These are phyloP conservation scores for Zeus faber DNA, from an alignment of 2,113 vertebrate species.

Conservation along the genomic window DNA sequence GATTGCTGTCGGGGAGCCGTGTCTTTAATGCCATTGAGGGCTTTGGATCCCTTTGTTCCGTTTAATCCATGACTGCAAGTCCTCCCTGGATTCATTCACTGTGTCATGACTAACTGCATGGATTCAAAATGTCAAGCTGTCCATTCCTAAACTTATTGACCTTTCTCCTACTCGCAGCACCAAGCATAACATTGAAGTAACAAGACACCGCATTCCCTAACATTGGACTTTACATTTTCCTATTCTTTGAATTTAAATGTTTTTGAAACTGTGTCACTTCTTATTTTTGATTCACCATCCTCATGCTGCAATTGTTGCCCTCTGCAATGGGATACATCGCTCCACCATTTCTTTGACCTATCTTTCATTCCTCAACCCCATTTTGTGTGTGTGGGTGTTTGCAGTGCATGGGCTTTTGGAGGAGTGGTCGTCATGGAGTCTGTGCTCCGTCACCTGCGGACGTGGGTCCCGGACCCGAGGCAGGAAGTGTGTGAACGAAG, in stretches of 20 bases:
- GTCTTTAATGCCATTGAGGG: too few species aligned
- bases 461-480: conserved; percentile 88
- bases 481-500: conserved; percentile 83
- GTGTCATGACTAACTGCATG: conserved; percentile 40
- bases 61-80: background rate
- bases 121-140: conserved; percentile 23
- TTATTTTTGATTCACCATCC: too few species aligned
- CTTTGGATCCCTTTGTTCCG: too few species aligned
- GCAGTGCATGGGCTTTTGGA: conserved; percentile 90
- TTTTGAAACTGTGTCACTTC: too few species aligned
- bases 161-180: conserved; percentile 34
- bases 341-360: too few species aligned
- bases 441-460: conserved; percentile 95
- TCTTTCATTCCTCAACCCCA: conserved; percentile 49
- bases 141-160: conserved; percentile 40
- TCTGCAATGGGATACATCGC: too few species aligned
- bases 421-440: conserved; percentile 94
- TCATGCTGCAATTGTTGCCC: too few species aligned
- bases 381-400: conserved; percentile 60
- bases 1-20: too few species aligned
- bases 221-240: too few species aligned
- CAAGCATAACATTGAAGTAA: too few species aligned
- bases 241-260: too few species aligned
- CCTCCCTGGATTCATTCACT: conserved; percentile 22
- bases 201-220: too few species aligned